Evolutionary conservation across 1,140 invertebrate genomes (phyloP).

Genomic region (Choristoneura fumiferana): DNA sequence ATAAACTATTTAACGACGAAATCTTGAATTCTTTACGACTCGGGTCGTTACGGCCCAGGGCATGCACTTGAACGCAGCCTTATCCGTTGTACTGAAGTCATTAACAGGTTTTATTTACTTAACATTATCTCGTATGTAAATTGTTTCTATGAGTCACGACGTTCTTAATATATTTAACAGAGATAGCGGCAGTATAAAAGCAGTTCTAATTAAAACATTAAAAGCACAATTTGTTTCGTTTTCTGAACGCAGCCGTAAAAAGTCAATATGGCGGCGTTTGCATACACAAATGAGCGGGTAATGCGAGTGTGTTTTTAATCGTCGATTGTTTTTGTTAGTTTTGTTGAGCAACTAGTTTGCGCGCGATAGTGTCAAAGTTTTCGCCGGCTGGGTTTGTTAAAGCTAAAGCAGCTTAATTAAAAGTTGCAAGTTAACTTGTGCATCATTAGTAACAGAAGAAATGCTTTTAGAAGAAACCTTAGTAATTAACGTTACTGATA

Average conservation of each 20-base stretch:
- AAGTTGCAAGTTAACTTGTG: too few relatives aligned
- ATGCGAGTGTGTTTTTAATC: conserved; percentile 43
- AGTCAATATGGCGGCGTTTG: conserved; percentile 43
- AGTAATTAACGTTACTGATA: too few relatives aligned
- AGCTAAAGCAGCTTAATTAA: too few relatives aligned
- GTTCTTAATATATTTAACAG: conserved; percentile 39
- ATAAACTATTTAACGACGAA: too few relatives aligned
- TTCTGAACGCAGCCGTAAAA: conserved; percentile 33
- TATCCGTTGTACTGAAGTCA: conserved; percentile 35
- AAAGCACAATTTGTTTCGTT: conserved; percentile 46
- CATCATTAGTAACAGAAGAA: too few relatives aligned
- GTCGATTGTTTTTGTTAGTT: conserved; percentile 34
- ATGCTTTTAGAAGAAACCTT: too few relatives aligned
- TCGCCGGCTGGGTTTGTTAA: too few relatives aligned
- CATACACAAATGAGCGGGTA: conserved; percentile 39
- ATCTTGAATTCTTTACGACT: background rate
- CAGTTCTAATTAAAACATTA: conserved; percentile 55
- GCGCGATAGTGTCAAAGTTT: conserved; percentile 26
- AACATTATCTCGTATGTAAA: conserved; percentile 36
- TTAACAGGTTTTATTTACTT: conserved; percentile 44
- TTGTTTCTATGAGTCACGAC: conserved; percentile 45
- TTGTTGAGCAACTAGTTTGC: conserved; percentile 33
- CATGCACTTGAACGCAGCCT: conserved; percentile 19
- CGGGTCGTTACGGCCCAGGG: background rate
- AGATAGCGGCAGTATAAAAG: conserved; percentile 38